Evolutionary conservation across 2,113 vertebrate genomes (phyloP), one percentile per base, ranked within the genome.

Genomic region (Mesocricetus auratus): DNA sequence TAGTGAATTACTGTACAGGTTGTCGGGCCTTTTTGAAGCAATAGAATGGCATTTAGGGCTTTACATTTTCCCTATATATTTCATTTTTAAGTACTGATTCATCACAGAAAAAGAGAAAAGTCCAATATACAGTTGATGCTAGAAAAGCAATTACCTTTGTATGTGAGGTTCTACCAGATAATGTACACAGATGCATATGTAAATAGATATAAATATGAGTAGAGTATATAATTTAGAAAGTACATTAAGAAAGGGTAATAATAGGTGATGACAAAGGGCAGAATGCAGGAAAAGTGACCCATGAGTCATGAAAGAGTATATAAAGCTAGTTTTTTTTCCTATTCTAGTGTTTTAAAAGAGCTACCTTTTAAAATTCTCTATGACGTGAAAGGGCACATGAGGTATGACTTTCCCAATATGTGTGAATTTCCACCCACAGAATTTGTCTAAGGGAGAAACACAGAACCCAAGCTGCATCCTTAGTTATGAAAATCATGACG

Each of bases 401-500:
- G 66, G 66, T 68, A 68, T 68, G 31, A 15, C 31, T 69, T 69
- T 36, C 68, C 66, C 33, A 36, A 36, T 69, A n/a, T 36, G 36
- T 69, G 68, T 82, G 79, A 91, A 45, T 56, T 86, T 81, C 19
- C 74, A 36, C 64, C 31, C 22, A 62, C 62, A 92, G 47, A 93
- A 53, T 62, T 42, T 26, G 5, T 56, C 47, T 81, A 29, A 69
- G 4, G 39, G 31, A 89, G 62, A 86, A 21, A 82, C 29, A 31
- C 0, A 91, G 53, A 82, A 89, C 4, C 22, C 3, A 53, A 26
- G 1, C 5, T 89, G 64, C 5, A 56, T n/a, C 19, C 91, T 50
- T 93, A 78, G 75, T 42, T 73, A 13, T 58, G 39, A 93, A 68
- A 86, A 74, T 86, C n/a, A 89, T 36, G 60, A 93, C 73, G 33